Evolutionary conservation across 1,140 invertebrate species (phyloP).

Genomic region (Trichonephila inaurata): DNA sequence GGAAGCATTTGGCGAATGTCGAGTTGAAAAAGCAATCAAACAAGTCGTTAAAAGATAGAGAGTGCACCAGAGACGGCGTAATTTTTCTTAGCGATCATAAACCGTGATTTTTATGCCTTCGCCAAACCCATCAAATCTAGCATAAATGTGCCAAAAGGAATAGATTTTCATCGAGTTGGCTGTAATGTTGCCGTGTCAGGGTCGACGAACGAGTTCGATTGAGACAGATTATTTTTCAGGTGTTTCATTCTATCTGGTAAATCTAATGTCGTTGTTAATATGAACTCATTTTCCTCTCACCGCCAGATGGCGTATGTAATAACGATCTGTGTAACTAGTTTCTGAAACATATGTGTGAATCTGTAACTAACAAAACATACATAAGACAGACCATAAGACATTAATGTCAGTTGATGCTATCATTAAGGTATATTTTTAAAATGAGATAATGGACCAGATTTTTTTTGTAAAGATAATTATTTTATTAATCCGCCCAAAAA

Average conservation of each 20-base stretch:
- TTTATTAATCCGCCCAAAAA: too few species aligned
- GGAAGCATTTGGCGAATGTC: background rate
- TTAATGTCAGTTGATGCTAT: too few species aligned
- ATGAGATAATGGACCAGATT: too few species aligned
- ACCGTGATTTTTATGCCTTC: constrained; percentile 27
- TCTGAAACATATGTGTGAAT: too few species aligned
- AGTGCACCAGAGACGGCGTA: constrained; percentile 1
- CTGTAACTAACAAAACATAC: too few species aligned
- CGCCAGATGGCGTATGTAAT: background rate
- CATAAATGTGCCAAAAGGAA: constrained; percentile 18
- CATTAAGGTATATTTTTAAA: too few species aligned
- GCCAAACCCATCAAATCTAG: constrained; percentile 20
- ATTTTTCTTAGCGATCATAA: constrained; percentile 25
- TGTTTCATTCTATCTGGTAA: background rate
- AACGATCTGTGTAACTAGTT: too few species aligned
- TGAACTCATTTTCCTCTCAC: background rate
- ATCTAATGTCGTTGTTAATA: background rate
- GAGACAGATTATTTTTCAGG: background rate
- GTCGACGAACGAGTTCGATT: background rate
- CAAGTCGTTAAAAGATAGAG: constrained; percentile 6
- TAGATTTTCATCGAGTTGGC: background rate
- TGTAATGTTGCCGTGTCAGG: background rate
- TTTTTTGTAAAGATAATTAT: too few species aligned
- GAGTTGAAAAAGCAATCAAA: constrained; percentile 24
- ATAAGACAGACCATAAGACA: too few species aligned